These are phyloP conservation scores for Plumapathes pennacea DNA, from an alignment of 92 coral and sea anemone genomes.

Conservation along the genomic window DNA sequence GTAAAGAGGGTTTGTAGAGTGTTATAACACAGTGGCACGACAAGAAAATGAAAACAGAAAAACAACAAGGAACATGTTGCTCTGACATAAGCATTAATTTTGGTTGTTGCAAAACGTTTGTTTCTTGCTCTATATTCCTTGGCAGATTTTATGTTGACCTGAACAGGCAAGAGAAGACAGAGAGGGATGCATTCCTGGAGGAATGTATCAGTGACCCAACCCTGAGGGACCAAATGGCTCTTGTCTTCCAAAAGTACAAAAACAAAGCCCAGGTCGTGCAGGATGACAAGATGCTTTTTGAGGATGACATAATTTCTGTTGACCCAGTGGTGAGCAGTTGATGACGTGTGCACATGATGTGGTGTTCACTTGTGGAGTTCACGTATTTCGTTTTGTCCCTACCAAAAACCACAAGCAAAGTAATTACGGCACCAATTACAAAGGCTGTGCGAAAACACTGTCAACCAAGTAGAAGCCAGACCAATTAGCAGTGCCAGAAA, in stretches of 20 bases:
- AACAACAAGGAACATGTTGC: too few relatives aligned
- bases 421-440: too few relatives aligned
- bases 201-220: slow-evolving; percentile 88
- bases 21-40: too few relatives aligned
- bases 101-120: neutral
- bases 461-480: too few relatives aligned
- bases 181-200: slow-evolving; percentile 83
- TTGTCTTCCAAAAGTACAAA: slow-evolving; percentile 74
- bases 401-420: too few relatives aligned
- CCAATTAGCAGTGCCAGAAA: too few relatives aligned
- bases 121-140: neutral
- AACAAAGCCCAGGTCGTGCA: slow-evolving; percentile 66
- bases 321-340: slow-evolving; percentile 86
- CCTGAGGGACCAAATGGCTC: slow-evolving; percentile 86
- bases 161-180: slow-evolving; percentile 74
- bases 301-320: slow-evolving; percentile 84
- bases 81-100: too few relatives aligned
- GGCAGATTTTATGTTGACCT: slow-evolving; percentile 80
- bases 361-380: neutral
- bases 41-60: too few relatives aligned
- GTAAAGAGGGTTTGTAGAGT: too few relatives aligned
- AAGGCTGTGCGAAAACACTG: too few relatives aligned
- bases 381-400: neutral
- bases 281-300: slow-evolving; percentile 83
- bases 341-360: neutral